Evolutionary conservation across 2,113 vertebrate genomes (phyloP), one percentile per base, ranked within the genome.

Genomic region (Rana temporaria): DNA sequence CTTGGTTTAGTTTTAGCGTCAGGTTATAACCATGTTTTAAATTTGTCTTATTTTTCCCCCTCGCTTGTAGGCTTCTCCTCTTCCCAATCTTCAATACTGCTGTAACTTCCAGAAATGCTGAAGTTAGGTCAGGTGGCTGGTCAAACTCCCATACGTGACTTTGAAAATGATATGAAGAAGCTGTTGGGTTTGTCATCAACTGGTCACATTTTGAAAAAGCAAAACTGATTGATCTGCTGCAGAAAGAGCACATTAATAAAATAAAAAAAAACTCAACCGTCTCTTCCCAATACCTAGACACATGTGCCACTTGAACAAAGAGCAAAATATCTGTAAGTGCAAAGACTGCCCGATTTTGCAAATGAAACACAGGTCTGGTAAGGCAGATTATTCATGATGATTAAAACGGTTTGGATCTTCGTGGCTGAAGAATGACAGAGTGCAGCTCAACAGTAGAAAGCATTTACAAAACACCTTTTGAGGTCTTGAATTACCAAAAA

Each of bases 51-150:
- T 92, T 90, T 90, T 90, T 82, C 83, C 82, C 78, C 60, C 78
- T 72, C 84, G 81, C 84, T 88, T 87, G 73, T 90, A 42, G 30
- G 42, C 66, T 91, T 89, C 89, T 73, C 79, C 89, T 90, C 94
- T 94, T 95, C 94, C 94, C 94, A 93, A 95, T 95, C 93, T 89
- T 94, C 95, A 98, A 98, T 96, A 99, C 92, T 96, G 95, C 94
- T 94, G 93, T 92, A 92, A 85, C 42, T 92, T 95, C 92, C 94
- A 94, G 92, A 92, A 92, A 93, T 93, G 94, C 95, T 90, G 88
- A 89, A 92, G 90, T 93, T 94, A 91, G 92, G 91, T 93, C 90
- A 93, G 91, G 91, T 91, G 93, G 92, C 91, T 93, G 92, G 92
- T 94, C 91, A 94, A 95, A 94, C 88, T 91, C 89, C 89, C 85